Evolutionary conservation across 1,140 invertebrate species (phyloP).

Genomic region (Euglossa dilemma): DNA sequence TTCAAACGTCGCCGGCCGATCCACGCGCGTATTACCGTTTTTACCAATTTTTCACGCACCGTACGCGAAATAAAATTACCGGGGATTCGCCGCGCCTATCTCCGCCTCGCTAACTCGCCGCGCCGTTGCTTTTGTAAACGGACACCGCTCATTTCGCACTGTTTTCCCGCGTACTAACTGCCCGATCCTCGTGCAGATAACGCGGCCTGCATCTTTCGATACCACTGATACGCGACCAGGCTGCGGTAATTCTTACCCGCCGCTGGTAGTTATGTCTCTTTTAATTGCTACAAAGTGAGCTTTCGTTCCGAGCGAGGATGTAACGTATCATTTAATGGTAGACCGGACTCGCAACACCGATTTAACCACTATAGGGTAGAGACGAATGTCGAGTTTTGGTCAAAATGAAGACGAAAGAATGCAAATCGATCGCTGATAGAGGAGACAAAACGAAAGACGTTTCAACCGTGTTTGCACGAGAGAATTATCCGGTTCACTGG

Average conservation of each 20-base stretch:
- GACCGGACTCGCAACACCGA: no score
- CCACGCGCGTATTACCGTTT: constrained; percentile 14
- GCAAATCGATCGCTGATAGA: no score
- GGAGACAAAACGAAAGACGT: no score
- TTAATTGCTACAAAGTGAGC: background rate
- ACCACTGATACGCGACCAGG: background rate
- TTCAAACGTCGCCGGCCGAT: background rate
- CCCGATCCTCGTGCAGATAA: background rate
- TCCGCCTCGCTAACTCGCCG: background rate
- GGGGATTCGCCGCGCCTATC: background rate
- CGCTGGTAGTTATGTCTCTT: background rate
- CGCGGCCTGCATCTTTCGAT: background rate
- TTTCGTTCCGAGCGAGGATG: background rate
- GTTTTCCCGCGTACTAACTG: background rate
- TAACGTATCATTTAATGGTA: no score
- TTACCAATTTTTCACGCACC: constrained; percentile 43
- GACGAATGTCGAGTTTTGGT: no score
- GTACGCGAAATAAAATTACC: constrained; percentile 20
- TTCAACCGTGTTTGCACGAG: no score
- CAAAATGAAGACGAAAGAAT: no score
- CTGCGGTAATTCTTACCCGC: background rate
- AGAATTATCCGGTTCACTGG: no score
- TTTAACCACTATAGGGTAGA: no score
- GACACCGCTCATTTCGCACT: background rate
- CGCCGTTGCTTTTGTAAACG: background rate